Evolutionary conservation across 2,113 vertebrate species (phyloP), one percentile per base, ranked within the genome.

Genomic region (Campylorhamphus procurvoides): DNA sequence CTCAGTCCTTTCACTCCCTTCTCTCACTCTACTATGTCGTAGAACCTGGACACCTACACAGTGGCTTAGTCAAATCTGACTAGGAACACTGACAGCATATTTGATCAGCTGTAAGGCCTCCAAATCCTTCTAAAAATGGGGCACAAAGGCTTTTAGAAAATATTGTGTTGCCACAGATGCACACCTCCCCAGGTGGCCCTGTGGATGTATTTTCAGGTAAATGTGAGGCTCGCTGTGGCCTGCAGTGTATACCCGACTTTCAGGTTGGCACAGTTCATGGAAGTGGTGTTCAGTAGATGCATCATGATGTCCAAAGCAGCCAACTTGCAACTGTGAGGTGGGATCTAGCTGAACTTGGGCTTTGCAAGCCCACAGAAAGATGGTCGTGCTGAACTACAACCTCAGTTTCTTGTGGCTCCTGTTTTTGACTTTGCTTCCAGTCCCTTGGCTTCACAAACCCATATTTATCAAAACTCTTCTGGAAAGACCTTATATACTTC

Each of bases 81-180:
- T 47, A 46, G 25, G 22, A 50, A 5, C 14, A 44, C 24, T 1
- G 1, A 10, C 5, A 87, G 2, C 6, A 6, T 20, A 7, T 71
- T 25, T 84, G n/a, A 39, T 59, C 15, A 58, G 6, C 17, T 62
- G 49, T 78, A 77, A 64, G 27, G 73, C n/a, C 4, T 6, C 6
- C 10, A 87, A 91, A 62, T 40, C 18, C 17, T 44, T 82, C 23
- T 53, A 44, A 64, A 94, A 80, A 58, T 58, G 6, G 1, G 3
- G 1, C 3, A 10, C 14, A 62, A 71, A 89, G 6, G 33, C 40
- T 52, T 80, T 9, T 18, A 20, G 19, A 76, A 60, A 46, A 47
- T 35, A 35, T 7, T 50, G 5, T 90, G 33, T 47, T 85, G 39
- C 13, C 1, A 7, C 5, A 83, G 28, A 31, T 24, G 12, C 49